Conservation (phyloP, 2,888 invertebrate genomes). For the Blomia tropicalis region DNA sequence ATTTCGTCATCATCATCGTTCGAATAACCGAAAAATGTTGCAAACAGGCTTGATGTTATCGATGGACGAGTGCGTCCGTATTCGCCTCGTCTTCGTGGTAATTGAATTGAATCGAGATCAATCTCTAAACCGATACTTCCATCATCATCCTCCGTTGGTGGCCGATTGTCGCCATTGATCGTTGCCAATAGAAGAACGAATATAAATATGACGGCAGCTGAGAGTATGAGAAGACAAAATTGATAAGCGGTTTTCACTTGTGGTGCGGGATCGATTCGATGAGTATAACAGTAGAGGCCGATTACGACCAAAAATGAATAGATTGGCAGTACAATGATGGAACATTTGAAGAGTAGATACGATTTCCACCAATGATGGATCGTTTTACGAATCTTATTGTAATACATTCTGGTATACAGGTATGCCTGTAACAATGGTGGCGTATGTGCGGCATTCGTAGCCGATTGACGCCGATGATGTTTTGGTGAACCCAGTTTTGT, state of each 20-base stretch:
- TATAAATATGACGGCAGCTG: conserved; percentile 21
- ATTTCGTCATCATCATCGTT: not conserved
- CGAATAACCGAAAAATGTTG: not conserved
- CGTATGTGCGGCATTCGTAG: not conserved
- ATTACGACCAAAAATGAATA: conserved; percentile 16
- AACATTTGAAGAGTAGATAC: conserved; percentile 21
- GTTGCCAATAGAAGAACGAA: conserved; percentile 21
- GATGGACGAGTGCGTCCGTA: not conserved
- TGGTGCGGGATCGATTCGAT: conserved; percentile 3
- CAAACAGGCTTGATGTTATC: not conserved
- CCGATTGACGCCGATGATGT: too few relatives aligned
- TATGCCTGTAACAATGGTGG: not conserved
- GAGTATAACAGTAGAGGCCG: not conserved
- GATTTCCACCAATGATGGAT: conserved; percentile 8
- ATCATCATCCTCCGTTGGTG: not conserved
- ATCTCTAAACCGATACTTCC: not conserved
- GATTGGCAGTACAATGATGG: conserved; percentile 17
- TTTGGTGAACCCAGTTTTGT: too few relatives aligned
- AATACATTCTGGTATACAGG: conserved; percentile 13
- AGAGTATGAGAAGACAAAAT: conserved; percentile 12
- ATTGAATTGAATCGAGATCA: not conserved
- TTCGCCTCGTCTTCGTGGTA: not conserved
- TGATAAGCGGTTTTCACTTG: conserved; percentile 16
- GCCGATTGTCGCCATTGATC: not conserved
- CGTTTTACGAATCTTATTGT: not conserved